These are phyloP conservation scores for Drosophila virilis DNA, from an alignment of 1,140 invertebrate genomes.

Conservation along the genomic window DNA sequence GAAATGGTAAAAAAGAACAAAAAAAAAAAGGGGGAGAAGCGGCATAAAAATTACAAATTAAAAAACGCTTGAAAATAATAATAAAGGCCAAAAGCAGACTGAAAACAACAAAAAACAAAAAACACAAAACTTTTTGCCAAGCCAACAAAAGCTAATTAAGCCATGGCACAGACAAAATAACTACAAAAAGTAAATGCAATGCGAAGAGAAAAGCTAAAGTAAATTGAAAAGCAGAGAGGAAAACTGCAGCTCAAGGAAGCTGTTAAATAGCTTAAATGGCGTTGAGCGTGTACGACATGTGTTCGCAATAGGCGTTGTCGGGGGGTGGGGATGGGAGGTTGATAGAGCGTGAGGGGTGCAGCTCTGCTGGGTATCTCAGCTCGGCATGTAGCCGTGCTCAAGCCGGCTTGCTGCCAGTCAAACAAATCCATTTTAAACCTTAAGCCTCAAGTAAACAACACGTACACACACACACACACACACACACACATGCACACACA, in stretches of 20 bases:
- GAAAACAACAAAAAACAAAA: constrained; percentile 1
- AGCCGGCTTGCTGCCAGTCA: constrained; percentile 70
- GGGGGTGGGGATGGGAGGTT: not conserved
- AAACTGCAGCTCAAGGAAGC: constrained; percentile 63
- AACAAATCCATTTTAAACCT: constrained; percentile 76
- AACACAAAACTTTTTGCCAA: constrained; percentile 42
- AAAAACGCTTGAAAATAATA: constrained; percentile 71
- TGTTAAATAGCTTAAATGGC: constrained; percentile 72
- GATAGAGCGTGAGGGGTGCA: too few species aligned
- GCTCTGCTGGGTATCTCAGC: constrained; percentile 19
- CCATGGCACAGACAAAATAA: constrained; percentile 49
- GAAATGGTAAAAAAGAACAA: constrained; percentile 3
- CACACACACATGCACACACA: constrained; percentile 28
- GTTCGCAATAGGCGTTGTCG: constrained; percentile 26
- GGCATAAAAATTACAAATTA: constrained; percentile 68
- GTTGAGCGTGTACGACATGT: constrained; percentile 66
- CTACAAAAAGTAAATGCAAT: constrained; percentile 38
- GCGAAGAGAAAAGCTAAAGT: constrained; percentile 38
- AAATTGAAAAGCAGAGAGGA: constrained; percentile 58
- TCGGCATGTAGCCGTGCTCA: constrained; percentile 55
- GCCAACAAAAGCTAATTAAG: constrained; percentile 71
- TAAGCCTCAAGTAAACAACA: constrained; percentile 72
- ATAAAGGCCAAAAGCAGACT: constrained; percentile 48
- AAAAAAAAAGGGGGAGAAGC: constrained; percentile 14
- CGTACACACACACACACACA: constrained; percentile 35